Evolutionary conservation across 2,888 invertebrate species (phyloP).

Genomic region (Formica aserva): DNA sequence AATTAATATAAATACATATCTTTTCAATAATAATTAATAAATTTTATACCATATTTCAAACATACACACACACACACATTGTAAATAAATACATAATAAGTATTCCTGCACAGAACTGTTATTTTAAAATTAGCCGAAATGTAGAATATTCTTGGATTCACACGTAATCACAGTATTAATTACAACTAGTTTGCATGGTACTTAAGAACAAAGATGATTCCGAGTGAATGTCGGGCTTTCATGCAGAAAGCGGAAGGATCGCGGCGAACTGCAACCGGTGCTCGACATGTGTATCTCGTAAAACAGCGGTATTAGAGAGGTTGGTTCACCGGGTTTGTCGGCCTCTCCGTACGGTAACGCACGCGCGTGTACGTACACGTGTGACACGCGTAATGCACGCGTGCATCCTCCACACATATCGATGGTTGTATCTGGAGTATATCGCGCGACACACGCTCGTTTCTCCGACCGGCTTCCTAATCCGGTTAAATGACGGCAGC

Average conservation of each 20-base stretch:
- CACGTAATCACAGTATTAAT: neutral
- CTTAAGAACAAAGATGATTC: constrained; percentile 1
- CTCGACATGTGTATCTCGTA: constrained; percentile 26
- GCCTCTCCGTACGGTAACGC: constrained; percentile 34
- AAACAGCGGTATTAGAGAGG: constrained; percentile 13
- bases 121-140: neutral
- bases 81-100: neutral
- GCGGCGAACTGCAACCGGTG: constrained; percentile 19
- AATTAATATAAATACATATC: neutral
- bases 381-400: constrained; percentile 7
- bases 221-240: constrained; percentile 10
- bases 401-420: constrained; percentile 41
- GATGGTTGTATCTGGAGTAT: constrained; percentile 62
- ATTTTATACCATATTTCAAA: neutral
- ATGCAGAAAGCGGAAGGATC: constrained; percentile 59
- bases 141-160: neutral
- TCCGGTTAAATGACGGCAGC: constrained; percentile 82
- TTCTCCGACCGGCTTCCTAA: constrained; percentile 84
- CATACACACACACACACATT: neutral
- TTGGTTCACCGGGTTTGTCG: constrained; percentile 32
- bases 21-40: neutral
- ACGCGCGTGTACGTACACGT: constrained; percentile 16
- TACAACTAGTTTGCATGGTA: neutral
- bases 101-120: neutral
- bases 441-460: constrained; percentile 72